Evolutionary conservation across 2,797 vertebrate species (phyloP).

Genomic region (Galaxias olidus): DNA sequence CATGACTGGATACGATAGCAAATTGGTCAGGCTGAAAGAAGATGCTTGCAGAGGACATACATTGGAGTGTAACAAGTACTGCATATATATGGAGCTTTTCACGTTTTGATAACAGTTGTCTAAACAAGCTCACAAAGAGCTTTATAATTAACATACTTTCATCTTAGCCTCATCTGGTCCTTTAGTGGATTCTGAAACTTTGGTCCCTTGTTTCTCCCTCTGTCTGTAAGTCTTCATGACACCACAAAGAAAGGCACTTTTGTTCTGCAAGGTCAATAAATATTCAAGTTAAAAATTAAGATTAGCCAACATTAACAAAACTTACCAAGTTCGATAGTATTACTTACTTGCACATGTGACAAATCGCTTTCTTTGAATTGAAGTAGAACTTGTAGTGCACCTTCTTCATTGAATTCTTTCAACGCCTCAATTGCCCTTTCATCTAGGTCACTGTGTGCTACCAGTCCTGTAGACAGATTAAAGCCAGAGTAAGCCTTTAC

Average conservation of each 20-base stretch:
- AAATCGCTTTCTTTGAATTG: constrained; percentile 99
- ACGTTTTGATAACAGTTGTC: no score
- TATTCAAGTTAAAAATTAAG: background rate
- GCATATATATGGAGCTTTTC: no score
- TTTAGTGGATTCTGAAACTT: constrained; percentile 93
- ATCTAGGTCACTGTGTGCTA: constrained; percentile 96
- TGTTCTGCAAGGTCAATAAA: constrained; percentile 80
- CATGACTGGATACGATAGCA: no score
- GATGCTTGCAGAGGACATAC: no score
- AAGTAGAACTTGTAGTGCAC: constrained; percentile 92
- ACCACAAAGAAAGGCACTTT: constrained; percentile 99
- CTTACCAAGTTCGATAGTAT: background rate
- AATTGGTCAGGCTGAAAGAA: no score
- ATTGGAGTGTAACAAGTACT: no score
- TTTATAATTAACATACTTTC: constrained; percentile 74
- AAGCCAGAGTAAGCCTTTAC: no score
- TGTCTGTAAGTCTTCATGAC: constrained; percentile 99
- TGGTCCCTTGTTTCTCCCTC: constrained; percentile 97
- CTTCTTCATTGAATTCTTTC: constrained; percentile 98
- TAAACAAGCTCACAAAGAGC: no score
- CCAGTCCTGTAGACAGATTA: constrained; percentile 79
- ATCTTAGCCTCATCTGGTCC: constrained; percentile 97
- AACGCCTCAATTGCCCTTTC: constrained; percentile 96
- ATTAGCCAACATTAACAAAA: no score
- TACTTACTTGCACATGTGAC: constrained; percentile 94